phyloP scores from a whole-genome alignment of 2,888 invertebrate species.

The Eucriotettix oculatus region DNA sequence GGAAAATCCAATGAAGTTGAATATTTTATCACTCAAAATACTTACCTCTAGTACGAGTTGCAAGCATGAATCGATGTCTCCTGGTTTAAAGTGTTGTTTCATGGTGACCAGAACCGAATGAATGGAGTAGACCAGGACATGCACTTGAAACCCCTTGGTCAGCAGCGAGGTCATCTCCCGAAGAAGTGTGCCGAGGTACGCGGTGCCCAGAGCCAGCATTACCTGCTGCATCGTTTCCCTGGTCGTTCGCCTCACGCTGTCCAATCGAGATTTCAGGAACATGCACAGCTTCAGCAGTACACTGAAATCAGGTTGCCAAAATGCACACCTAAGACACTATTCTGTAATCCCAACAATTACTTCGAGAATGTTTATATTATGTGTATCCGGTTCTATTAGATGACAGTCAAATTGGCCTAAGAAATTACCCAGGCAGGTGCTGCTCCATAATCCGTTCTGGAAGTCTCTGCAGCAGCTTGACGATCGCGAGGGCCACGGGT shows the following conservation, averaged over 20 bases:
- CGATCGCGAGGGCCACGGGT: constrained; percentile 82
- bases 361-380: too few relatives aligned
- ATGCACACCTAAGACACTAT: background rate
- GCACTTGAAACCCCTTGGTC: constrained; percentile 72
- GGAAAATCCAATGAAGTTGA: too few relatives aligned
- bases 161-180: constrained; percentile 65
- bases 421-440: constrained; percentile 60
- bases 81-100: constrained; percentile 48
- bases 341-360: too few relatives aligned
- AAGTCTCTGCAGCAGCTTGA: constrained; percentile 76
- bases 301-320: constrained; percentile 28
- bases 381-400: too few relatives aligned
- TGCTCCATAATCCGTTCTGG: constrained; percentile 57
- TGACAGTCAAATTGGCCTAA: too few relatives aligned
- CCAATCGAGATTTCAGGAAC: constrained; percentile 75
- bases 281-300: constrained; percentile 79
- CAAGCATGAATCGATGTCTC: constrained; percentile 66
- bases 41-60: constrained; percentile 55
- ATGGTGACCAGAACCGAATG: constrained; percentile 65
- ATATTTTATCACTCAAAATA: constrained; percentile 4
- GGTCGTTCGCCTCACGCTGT: constrained; percentile 69
- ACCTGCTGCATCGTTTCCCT: constrained; percentile 87
- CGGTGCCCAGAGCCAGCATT: constrained; percentile 66
- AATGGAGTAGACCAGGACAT: constrained; percentile 79
- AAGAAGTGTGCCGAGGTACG: constrained; percentile 59